phyloP scores from a whole-genome alignment of 2,888 invertebrate species.

The Acrocyrtus sp. region DNA sequence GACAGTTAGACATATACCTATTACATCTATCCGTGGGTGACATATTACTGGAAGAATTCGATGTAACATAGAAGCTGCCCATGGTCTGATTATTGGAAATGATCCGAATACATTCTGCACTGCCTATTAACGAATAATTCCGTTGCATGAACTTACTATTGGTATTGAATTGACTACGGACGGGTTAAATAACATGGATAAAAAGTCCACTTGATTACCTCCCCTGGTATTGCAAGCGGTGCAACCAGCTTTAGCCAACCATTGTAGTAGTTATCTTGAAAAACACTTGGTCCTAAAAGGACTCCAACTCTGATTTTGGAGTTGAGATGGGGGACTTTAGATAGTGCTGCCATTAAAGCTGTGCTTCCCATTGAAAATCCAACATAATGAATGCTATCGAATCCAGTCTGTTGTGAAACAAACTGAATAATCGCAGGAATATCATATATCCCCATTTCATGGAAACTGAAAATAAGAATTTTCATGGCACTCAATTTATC shows the following conservation, averaged over 20 bases:
- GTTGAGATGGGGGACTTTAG: conserved; percentile 12
- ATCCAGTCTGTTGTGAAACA: conserved; percentile 17
- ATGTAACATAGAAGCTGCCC: conserved; percentile 19
- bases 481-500: too few relatives aligned
- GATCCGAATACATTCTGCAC: conserved; percentile 15
- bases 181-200: neutral
- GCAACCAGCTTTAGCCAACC: conserved; percentile 31
- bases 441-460: conserved; percentile 42
- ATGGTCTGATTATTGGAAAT: conserved; percentile 23
- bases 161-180: too few relatives aligned
- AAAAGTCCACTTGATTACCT: neutral
- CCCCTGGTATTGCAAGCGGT: neutral
- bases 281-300: conserved; percentile 29
- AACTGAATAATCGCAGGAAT: conserved; percentile 30
- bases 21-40: conserved; percentile 35
- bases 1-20: conserved; percentile 36
- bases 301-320: conserved; percentile 11
- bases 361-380: conserved; percentile 40
- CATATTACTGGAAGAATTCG: conserved; percentile 41
- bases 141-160: too few relatives aligned
- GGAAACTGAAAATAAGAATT: conserved; percentile 37
- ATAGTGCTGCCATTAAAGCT: conserved; percentile 14
- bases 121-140: conserved; percentile 12
- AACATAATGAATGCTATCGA: conserved; percentile 24
- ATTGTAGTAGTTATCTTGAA: conserved; percentile 35